Percentiles rank a stretch among this genome's conserved stretches.
phyloP scores from a whole-genome alignment of 2,797 vertebrate genomes.

The Tolypeutes matacus region DNA sequence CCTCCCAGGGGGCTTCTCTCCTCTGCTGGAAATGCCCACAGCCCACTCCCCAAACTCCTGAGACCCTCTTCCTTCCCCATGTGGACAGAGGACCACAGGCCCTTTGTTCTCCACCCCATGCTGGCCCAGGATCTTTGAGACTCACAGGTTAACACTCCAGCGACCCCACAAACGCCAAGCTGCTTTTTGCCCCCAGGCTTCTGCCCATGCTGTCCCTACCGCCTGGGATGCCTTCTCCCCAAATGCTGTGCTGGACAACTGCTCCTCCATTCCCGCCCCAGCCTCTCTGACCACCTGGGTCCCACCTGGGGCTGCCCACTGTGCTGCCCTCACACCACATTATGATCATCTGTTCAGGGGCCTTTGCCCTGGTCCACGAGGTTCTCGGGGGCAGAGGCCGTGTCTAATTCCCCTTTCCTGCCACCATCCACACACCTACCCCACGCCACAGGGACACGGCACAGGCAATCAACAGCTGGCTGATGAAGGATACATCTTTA shows the following conservation, averaged over 20 bases:
- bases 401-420: neutral
- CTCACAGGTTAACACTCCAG: neutral
- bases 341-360: neutral
- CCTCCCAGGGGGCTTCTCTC: neutral
- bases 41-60: neutral
- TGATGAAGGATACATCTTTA: neutral
- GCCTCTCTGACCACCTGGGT: neutral
- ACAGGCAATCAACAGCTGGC: rapidly evolving
- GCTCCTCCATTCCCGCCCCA: neutral
- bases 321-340: neutral
- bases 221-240: rapidly evolving
- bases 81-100: neutral
- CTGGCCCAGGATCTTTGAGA: neutral
- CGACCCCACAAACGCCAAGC: neutral
- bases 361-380: neutral
- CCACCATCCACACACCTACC: neutral
- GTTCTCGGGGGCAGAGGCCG: neutral
- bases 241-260: neutral
- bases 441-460: no score
- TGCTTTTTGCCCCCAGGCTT: neutral
- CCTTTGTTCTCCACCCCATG: rapidly evolving
- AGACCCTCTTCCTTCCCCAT: neutral
- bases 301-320: no score
- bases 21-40: neutral
- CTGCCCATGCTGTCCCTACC: neutral